A percentile compares a stretch with the other conserved stretches of the same genome.
Evolutionary conservation across 2,888 invertebrate species (phyloP).

Genomic region (Melikaiella ostensackeni): DNA sequence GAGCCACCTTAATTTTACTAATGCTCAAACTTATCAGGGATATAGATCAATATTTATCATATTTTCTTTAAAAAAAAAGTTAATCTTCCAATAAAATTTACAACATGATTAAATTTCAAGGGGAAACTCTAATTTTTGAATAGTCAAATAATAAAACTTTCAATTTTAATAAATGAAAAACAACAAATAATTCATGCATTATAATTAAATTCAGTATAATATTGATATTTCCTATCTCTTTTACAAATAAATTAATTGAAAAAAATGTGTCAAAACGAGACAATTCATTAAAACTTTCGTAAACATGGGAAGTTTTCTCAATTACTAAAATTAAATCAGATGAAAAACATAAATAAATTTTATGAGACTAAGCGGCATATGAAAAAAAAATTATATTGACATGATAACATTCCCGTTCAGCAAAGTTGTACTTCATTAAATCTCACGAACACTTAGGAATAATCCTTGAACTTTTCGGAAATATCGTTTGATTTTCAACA

Average conservation of each 20-base stretch:
- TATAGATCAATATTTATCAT: background rate
- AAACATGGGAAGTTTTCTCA: background rate
- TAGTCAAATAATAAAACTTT: too few species aligned
- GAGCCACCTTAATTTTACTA: background rate
- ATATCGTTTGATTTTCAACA: too few species aligned
- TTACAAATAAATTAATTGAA: too few species aligned
- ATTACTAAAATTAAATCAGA: background rate
- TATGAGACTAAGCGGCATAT: too few species aligned
- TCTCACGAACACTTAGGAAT: background rate
- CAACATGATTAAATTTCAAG: background rate
- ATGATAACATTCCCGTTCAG: background rate
- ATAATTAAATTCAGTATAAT: too few species aligned
- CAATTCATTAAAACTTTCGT: background rate
- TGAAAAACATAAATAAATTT: too few species aligned
- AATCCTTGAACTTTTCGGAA: background rate
- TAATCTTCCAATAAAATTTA: background rate
- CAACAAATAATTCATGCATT: too few species aligned
- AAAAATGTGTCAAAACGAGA: too few species aligned
- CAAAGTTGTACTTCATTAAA: background rate
- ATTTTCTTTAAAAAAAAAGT: background rate
- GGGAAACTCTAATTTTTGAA: background rate
- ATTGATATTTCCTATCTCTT: too few species aligned
- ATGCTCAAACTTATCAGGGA: background rate
- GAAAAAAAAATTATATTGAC: background rate
- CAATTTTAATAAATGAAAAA: too few species aligned